A percentile compares a stretch with the other conserved stretches of the same genome.
Conservation (phyloP, 1,140 invertebrate species). For the Drosophila virilis region DNA sequence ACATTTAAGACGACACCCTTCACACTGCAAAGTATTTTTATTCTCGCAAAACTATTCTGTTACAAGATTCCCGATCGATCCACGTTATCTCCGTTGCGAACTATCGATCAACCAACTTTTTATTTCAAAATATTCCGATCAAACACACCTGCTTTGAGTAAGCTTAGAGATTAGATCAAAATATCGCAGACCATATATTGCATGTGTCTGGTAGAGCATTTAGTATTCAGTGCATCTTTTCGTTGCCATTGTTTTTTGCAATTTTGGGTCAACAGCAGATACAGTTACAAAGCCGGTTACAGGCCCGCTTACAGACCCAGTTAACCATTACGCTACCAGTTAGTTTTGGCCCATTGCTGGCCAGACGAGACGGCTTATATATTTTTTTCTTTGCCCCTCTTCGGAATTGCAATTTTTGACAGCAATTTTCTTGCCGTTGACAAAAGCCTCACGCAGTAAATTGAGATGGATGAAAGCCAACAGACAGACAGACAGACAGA, state of each 20-base stretch:
- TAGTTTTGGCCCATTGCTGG: constrained; percentile 21
- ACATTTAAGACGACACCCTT: not conserved
- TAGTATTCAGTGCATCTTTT: not conserved
- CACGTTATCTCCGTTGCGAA: too few species aligned
- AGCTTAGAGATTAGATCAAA: too few species aligned
- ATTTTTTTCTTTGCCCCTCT: constrained; percentile 12
- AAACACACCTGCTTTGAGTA: too few species aligned
- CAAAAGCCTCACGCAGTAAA: constrained; percentile 57
- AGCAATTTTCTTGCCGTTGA: constrained; percentile 57
- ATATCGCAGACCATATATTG: too few species aligned
- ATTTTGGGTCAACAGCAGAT: constrained; percentile 38
- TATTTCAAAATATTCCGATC: too few species aligned
- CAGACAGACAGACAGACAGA: constrained; percentile 4
- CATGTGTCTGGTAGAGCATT: not conserved
- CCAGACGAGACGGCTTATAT: constrained; percentile 5
- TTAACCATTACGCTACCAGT: constrained; percentile 36
- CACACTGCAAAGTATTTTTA: too few species aligned
- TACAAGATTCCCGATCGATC: too few species aligned
- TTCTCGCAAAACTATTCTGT: too few species aligned
- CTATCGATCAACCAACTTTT: too few species aligned
- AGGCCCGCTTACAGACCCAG: constrained; percentile 30
- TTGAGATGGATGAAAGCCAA: constrained; percentile 56
- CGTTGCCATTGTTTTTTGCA: not conserved
- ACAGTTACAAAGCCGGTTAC: constrained; percentile 30
- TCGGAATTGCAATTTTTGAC: constrained; percentile 48